Evolutionary conservation across 2,888 invertebrate genomes (phyloP), one percentile per base, ranked within the genome.

Genomic region (Julus scandinavius): DNA sequence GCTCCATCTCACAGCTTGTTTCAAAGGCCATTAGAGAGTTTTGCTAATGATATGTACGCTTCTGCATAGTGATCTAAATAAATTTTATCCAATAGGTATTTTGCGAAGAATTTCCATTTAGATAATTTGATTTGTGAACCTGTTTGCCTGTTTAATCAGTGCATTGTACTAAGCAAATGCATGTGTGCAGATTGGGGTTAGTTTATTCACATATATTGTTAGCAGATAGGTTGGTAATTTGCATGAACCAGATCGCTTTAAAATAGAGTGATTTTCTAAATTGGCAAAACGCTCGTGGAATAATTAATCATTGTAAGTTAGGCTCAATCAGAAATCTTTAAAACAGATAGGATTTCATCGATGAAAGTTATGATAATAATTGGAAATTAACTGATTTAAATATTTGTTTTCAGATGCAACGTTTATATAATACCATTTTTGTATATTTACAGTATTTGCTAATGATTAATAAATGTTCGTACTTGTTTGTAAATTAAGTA

Each of bases 111-210:
- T 72, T 72, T 72, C 29, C 72, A 29, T 72, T 72, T 72, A 9
- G 20, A 20, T 72, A 72, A 72, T 72, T 72, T 11, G 72, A 29
- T 72, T 72, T 29, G 72, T 29, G 72, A 29, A 29, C 72, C 11
- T 29, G 29, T 72, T 72, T 72, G 72, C 72, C 29, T 20, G 29
- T 72, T 72, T 72, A 72, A 72, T 72, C 72, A 72, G 72, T 72
- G 29, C 72, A 20, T 72, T 11, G 29, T 72, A 72, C 11, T 29
- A 72, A 72, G 11, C 72, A 72, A 29, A 72, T 72, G 63, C 9
- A 29, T 20, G 72, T 0, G 45, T 72, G 29, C 29, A 72, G 20
- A 54, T 15, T 54, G 54, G 54, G 54, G 15, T 15, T 54, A 54
- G 54, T 54, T 54, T 54, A 45, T 45, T 15, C 29, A 29, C 72